Percentiles rank a stretch among this genome's conserved stretches.
phyloP scores from a whole-genome alignment of 2,113 vertebrate species.

The Pionites leucogaster region DNA sequence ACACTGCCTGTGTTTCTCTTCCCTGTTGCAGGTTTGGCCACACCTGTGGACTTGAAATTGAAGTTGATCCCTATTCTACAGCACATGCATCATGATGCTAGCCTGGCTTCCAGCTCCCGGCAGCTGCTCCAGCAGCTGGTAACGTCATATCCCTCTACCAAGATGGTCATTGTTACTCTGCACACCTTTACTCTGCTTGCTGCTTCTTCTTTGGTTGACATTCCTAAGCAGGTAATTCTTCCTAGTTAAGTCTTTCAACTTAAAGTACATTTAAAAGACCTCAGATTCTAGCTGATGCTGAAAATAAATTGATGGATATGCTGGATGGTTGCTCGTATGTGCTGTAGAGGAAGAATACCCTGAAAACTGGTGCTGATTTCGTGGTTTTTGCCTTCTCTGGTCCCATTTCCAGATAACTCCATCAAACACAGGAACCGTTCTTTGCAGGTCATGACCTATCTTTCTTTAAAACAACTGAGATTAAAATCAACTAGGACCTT shows the following conservation, averaged over 20 bases:
- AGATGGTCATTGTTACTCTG: conserved; percentile 94
- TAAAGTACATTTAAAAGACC: background rate
- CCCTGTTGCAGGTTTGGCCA: conserved; percentile 83
- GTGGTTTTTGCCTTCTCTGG: background rate
- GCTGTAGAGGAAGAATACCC: background rate
- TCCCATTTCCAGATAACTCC: background rate
- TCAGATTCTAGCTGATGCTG: background rate
- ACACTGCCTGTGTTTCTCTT: background rate
- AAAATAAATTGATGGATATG: background rate
- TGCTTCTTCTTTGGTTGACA: conserved; percentile 93
- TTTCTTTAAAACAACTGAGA: background rate
- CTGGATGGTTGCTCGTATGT: background rate
- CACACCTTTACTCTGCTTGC: conserved; percentile 97
- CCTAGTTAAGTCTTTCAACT: background rate
- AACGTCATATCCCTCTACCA: conserved; percentile 92
- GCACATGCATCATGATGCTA: conserved; percentile 97
- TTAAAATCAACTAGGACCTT: background rate
- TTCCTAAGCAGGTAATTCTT: conserved; percentile 90
- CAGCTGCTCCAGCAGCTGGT: conserved; percentile 93
- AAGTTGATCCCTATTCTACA: conserved; percentile 96
- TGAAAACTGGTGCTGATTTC: background rate
- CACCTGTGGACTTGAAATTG: conserved; percentile 95
- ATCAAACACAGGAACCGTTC: background rate
- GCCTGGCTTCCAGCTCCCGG: conserved; percentile 90
- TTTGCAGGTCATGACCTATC: background rate